phyloP scores from a whole-genome alignment of 2,888 invertebrate species.

The Lasioglossum figueresi region DNA sequence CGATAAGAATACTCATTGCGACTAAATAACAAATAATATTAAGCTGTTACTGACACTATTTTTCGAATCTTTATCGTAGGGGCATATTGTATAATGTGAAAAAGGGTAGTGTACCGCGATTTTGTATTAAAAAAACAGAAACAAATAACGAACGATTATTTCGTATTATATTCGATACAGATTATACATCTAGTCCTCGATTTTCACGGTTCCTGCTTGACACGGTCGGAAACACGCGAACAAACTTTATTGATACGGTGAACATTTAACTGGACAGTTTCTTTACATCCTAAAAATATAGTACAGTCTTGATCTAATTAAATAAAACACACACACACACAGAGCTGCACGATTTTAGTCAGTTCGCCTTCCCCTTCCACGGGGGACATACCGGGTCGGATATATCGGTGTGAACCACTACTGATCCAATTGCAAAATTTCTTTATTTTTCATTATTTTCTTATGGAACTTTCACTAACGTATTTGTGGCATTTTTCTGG shows the following conservation, averaged over 20 bases:
- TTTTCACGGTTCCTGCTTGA: not conserved
- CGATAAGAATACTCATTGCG: slow-evolving; percentile 48
- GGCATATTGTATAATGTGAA: slow-evolving; percentile 37
- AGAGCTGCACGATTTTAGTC: too few species aligned
- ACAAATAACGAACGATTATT: slow-evolving; percentile 1
- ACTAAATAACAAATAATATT: slow-evolving; percentile 48
- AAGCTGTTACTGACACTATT: slow-evolving; percentile 57
- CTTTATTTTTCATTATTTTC: too few species aligned
- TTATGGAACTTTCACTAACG: too few species aligned
- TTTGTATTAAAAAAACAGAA: slow-evolving; percentile 48
- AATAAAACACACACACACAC: too few species aligned
- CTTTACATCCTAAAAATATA: not conserved
- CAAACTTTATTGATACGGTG: not conserved
- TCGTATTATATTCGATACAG: not conserved
- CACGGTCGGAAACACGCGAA: not conserved
- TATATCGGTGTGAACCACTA: too few species aligned
- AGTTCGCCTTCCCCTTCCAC: too few species aligned
- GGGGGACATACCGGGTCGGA: too few species aligned
- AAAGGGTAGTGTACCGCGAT: slow-evolving; percentile 38
- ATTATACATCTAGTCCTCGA: not conserved
- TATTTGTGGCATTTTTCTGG: too few species aligned
- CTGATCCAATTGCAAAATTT: too few species aligned
- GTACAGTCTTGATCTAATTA: too few species aligned
- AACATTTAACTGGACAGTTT: not conserved
- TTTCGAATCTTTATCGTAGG: slow-evolving; percentile 57